phyloP scores from a whole-genome alignment of 2,888 invertebrate species.

The Eupithecia vulgata region DNA sequence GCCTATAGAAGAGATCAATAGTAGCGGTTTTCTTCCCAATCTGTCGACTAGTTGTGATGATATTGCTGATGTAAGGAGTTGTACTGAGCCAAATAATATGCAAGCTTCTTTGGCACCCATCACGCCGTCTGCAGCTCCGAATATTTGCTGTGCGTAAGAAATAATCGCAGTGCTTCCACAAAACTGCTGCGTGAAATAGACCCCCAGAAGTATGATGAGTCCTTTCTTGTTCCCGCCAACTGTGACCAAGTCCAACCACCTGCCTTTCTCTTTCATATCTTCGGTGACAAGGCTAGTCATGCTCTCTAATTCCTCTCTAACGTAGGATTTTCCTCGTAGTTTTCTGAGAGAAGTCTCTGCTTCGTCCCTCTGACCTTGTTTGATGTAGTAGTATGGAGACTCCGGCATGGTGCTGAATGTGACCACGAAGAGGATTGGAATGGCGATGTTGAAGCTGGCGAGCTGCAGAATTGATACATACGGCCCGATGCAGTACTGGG shows the following conservation, averaged over 20 bases:
- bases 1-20: conserved; percentile 84
- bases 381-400: conserved; percentile 85
- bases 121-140: conserved; percentile 79
- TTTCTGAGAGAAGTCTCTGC: conserved; percentile 83
- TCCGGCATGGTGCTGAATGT: conserved; percentile 86
- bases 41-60: conserved; percentile 85
- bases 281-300: conserved; percentile 82
- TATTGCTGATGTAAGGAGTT: conserved; percentile 81
- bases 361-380: conserved; percentile 74
- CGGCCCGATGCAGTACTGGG: conserved; percentile 85
- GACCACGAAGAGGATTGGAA: conserved; percentile 82
- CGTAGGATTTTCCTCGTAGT: conserved; percentile 82
- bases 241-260: conserved; percentile 76
- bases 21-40: conserved; percentile 84
- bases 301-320: conserved; percentile 81
- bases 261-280: conserved; percentile 79
- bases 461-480: conserved; percentile 83
- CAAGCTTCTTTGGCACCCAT: conserved; percentile 79
- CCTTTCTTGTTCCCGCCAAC: conserved; percentile 82
- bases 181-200: conserved; percentile 86
- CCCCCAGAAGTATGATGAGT: conserved; percentile 82
- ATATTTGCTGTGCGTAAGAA: conserved; percentile 85
- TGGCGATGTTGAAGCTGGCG: conserved; percentile 82
- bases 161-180: conserved; percentile 85
- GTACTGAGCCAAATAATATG: conserved; percentile 81